Base-by-base conservation (phyloP, 2,797 vertebrate genomes). In the Phataginus tetradactyla region DNA sequence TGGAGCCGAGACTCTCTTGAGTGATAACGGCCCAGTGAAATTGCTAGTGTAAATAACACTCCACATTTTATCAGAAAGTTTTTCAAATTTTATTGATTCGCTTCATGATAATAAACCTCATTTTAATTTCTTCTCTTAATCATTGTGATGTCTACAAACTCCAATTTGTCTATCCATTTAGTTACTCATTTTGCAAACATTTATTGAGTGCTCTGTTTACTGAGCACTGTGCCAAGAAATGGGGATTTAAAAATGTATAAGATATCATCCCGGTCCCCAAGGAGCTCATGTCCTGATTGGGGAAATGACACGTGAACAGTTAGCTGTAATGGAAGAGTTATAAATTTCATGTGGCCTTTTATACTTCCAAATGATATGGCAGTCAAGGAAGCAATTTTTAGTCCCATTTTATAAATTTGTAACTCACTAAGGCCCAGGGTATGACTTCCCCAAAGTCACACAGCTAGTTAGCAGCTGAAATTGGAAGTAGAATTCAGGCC, bases 391-490 rank as follows among this genome's bases (percentile, higher is more conserved):
- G 21, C n/a, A 78, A 78, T 85, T 85, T 59, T 86, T 86, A 78
- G 45, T 71, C 17, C 34, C n/a, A 77, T 51, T 85, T 88, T 74
- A 59, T 45, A 92, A 90, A 91, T 90, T 42, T 75, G 27, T 68
- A 68, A 61, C 34, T 45, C 72, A 23, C 32, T 61, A 55, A 97
- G 49, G 17, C 53, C 53, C 12, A 83, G 20, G 66, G 5, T 90
- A 29, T 91, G 91, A 74, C 61, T 94, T 94, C 39, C 27, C 85
- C 45, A 69, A 37, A 87, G 71, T 77, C 37, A 87, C 25, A 61
- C n/a, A 71, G 90, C 83, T 94, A 78, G 71, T 96, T 92, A 96
- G n/a, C 86, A 45, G 63, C 91, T 94, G 94, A 96, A 96, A 74
- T 53, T 64, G 10, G 86, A 92, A 90, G 64, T 90, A 75, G 37